These are phyloP conservation scores for Aspidiotus rigidus DNA, from an alignment of 2,888 invertebrate species.

Conservation along the genomic window DNA sequence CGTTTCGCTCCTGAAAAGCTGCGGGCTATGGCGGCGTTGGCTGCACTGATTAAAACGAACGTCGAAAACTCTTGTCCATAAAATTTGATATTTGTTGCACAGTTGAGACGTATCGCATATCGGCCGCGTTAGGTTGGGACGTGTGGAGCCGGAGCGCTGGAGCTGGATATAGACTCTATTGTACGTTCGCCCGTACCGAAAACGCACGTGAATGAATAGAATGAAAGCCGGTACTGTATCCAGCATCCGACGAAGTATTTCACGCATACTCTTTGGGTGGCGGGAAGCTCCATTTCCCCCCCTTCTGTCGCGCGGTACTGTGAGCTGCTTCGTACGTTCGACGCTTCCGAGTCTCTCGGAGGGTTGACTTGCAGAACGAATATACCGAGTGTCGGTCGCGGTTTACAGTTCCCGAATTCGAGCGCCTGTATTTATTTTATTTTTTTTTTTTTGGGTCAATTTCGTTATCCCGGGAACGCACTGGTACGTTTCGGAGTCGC, in stretches of 20 bases:
- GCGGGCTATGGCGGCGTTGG: background rate
- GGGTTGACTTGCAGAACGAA: slow-evolving; percentile 27
- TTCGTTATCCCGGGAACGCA: background rate
- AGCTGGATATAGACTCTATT: too few relatives aligned
- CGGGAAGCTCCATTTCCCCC: slow-evolving; percentile 19
- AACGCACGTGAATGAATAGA: slow-evolving; percentile 1
- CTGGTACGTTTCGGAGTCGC: background rate
- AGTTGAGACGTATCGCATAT: background rate
- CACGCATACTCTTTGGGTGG: slow-evolving; percentile 2
- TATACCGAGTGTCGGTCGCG: slow-evolving; percentile 23
- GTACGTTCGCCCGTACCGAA: background rate
- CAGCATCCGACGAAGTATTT: slow-evolving; percentile 12
- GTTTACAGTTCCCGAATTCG: slow-evolving; percentile 9
- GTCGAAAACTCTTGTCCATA: background rate
- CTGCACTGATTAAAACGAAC: slow-evolving; percentile 3
- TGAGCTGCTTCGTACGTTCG: background rate
- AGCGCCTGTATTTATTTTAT: slow-evolving; percentile 1
- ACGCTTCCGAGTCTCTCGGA: slow-evolving; percentile 20
- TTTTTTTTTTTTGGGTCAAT: background rate
- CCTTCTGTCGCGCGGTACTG: slow-evolving; percentile 13
- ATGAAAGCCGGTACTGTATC: slow-evolving; percentile 10
- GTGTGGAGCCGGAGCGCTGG: background rate
- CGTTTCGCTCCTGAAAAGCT: too few relatives aligned
- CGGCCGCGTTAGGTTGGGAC: background rate
- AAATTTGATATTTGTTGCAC: too few relatives aligned